These are phyloP conservation scores for Gymnocypris eckloni DNA, from an alignment of 2,797 vertebrate genomes.

Conservation along the genomic window DNA sequence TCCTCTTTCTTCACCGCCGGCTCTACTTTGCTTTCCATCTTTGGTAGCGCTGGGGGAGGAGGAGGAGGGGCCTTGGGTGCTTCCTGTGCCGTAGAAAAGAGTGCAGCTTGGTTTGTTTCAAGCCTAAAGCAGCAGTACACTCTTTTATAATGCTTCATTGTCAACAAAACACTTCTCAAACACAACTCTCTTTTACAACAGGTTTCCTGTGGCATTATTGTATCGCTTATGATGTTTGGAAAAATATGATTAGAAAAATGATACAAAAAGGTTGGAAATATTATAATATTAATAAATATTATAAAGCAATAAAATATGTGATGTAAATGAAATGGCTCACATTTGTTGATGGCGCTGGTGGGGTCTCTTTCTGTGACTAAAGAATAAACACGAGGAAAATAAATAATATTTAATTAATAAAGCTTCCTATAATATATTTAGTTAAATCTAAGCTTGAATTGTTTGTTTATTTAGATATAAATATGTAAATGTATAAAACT, in stretches of 20 bases:
- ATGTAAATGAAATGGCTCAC: conserved; percentile 69
- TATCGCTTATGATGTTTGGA: neutral
- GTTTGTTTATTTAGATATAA: neutral
- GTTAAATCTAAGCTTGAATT: neutral
- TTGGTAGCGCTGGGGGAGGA: conserved; percentile 75
- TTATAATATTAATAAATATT: neutral
- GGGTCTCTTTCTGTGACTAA: conserved; percentile 75
- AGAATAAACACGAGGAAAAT: conserved; percentile 54
- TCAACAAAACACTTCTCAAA: neutral
- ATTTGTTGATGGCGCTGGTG: conserved; percentile 68
- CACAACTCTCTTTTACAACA: neutral
- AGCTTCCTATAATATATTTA: neutral
- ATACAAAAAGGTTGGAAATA: neutral
- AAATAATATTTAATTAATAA: neutral
- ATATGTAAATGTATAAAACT: too few species aligned
- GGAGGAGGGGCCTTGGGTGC: conserved; percentile 77
- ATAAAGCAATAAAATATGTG: neutral
- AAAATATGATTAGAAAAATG: neutral
- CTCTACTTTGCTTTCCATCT: conserved; percentile 80
- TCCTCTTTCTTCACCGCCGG: conserved; percentile 68
- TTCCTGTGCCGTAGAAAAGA: conserved; percentile 56
- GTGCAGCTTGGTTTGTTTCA: neutral
- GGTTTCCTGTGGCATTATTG: neutral
- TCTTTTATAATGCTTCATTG: neutral
- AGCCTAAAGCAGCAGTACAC: neutral